These are phyloP conservation scores for Hyperoplus immaculatus DNA, from an alignment of 2,797 vertebrate genomes.

Conservation along the genomic window DNA sequence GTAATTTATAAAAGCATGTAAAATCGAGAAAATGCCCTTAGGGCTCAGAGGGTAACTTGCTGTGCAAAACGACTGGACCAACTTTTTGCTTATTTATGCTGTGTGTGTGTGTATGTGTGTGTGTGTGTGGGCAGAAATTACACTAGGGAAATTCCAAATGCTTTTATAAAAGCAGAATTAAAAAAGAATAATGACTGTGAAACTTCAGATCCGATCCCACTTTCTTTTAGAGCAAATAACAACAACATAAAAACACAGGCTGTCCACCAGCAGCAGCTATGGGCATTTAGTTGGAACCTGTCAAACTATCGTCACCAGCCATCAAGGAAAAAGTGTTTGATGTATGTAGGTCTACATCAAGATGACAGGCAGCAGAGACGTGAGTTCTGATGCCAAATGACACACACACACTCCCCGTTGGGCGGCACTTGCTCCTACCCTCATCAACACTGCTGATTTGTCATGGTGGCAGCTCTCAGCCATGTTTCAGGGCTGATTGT, in stretches of 20 bases:
- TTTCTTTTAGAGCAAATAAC: conserved; percentile 31
- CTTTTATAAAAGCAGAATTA: conserved; percentile 38
- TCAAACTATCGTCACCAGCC: conserved; percentile 55
- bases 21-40: too few relatives aligned
- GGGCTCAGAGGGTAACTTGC: too few relatives aligned
- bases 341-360: conserved; percentile 46
- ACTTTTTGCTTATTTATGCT: conserved; percentile 72
- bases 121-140: conserved; percentile 55
- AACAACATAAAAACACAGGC: neutral
- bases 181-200: conserved; percentile 58
- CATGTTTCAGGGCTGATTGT: conserved; percentile 62
- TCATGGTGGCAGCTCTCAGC: conserved; percentile 55
- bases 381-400: conserved; percentile 58
- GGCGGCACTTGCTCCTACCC: conserved; percentile 45
- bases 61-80: conserved; percentile 67
- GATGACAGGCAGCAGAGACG: conserved; percentile 67
- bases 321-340: conserved; percentile 56
- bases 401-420: conserved; percentile 15
- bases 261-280: conserved; percentile 24
- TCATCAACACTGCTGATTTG: conserved; percentile 68
- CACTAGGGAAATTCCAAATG: conserved; percentile 66
- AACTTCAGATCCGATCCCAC: conserved; percentile 60
- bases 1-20: too few relatives aligned
- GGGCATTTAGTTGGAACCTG: conserved; percentile 53
- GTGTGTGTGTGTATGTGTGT: conserved; percentile 34